These are phyloP conservation scores for Ciconia nigra DNA, from an alignment of 2,797 vertebrate genomes.

Conservation along the genomic window DNA sequence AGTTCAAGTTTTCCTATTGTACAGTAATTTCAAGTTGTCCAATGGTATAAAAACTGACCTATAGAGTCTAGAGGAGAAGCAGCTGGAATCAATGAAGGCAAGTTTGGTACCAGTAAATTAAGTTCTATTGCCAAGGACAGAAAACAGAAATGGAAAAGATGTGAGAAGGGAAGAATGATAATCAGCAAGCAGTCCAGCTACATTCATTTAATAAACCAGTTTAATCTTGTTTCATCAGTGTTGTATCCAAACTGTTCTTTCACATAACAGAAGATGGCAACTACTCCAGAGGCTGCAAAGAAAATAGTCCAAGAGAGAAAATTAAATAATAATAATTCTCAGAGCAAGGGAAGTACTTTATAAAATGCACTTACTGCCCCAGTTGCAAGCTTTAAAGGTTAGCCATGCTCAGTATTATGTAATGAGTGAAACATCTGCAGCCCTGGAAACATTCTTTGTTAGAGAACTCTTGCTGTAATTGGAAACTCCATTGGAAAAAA, in stretches of 20 bases:
- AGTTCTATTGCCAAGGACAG: neutral
- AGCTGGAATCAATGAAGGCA: neutral
- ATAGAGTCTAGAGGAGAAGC: neutral
- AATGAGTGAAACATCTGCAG: conserved; percentile 52
- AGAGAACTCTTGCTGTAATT: conserved; percentile 36
- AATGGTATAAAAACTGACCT: neutral
- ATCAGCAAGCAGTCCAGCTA: neutral
- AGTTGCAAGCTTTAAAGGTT: conserved; percentile 15
- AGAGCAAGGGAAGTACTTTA: neutral
- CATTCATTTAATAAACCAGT: neutral
- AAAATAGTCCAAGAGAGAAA: neutral
- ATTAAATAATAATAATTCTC: neutral
- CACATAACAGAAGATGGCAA: neutral
- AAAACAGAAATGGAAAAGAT: neutral
- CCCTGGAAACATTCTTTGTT: conserved; percentile 55
- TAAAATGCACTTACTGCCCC: neutral
- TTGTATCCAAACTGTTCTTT: neutral
- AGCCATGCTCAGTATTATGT: conserved; percentile 22
- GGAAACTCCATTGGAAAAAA: conserved; percentile 39
- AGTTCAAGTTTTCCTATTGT: neutral
- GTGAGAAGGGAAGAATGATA: neutral
- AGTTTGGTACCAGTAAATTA: neutral
- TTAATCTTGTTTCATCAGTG: neutral
- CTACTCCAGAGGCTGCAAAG: neutral
- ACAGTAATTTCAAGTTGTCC: neutral